Conservation (phyloP, 2,113 vertebrate genomes). For the Rousettus leschenaultii region DNA sequence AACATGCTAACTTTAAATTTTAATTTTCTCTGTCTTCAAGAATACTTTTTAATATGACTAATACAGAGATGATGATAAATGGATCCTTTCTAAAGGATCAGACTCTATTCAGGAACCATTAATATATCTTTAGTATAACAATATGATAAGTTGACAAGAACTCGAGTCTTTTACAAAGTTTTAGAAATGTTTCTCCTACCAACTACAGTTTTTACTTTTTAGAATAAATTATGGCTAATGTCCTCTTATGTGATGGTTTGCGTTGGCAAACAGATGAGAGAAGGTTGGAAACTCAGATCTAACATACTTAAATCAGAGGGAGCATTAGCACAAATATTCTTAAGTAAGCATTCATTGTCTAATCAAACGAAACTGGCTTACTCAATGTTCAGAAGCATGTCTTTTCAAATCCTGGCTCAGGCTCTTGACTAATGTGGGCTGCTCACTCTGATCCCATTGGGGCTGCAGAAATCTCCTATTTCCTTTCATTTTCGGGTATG, state of each 20-base stretch:
- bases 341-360: conserved; percentile 66
- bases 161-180: background rate
- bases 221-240: conserved; percentile 36
- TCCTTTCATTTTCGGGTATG: conserved; percentile 63
- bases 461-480: conserved; percentile 66
- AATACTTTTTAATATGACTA: background rate
- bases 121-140: background rate
- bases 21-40: background rate
- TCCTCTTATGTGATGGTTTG: conserved; percentile 22
- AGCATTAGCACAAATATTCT: conserved; percentile 63
- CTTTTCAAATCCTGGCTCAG: conserved; percentile 73
- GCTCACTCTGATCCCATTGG: conserved; percentile 38
- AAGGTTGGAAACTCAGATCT: background rate
- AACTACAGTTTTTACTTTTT: background rate
- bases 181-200: background rate
- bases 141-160: background rate
- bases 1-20: background rate
- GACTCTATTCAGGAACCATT: background rate
- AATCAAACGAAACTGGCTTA: conserved; percentile 72
- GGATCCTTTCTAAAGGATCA: background rate
- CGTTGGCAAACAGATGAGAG: conserved; percentile 41
- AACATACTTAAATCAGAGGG: conserved; percentile 55
- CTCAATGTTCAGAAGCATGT: conserved; percentile 50
- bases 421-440: conserved; percentile 40
- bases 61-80: background rate